A percentile compares a stretch with the other conserved stretches of the same genome.
These are phyloP conservation scores for Forbesichthys agassizii DNA, from an alignment of 2,113 vertebrate species.

Conservation along the genomic window DNA sequence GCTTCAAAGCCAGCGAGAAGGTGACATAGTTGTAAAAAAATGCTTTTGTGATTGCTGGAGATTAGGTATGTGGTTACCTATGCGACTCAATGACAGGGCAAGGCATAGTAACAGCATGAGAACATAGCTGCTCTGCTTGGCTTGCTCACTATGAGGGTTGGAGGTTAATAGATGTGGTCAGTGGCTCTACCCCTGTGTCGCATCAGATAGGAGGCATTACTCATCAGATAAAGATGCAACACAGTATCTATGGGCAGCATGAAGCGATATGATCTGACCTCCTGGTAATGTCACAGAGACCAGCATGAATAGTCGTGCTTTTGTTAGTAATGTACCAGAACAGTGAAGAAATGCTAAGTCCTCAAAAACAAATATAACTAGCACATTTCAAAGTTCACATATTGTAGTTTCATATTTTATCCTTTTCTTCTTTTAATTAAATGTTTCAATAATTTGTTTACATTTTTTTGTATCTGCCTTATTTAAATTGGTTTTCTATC, in stretches of 20 bases:
- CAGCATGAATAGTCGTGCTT: slow-evolving; percentile 23
- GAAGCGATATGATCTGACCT: slow-evolving; percentile 53
- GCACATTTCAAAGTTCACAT: too few species aligned
- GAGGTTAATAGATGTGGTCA: slow-evolving; percentile 47
- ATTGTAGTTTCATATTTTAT: too few species aligned
- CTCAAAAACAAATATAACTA: not conserved
- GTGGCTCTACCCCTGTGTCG: slow-evolving; percentile 45
- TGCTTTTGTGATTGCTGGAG: slow-evolving; percentile 61
- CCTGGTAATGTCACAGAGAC: slow-evolving; percentile 20
- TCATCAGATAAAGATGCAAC: slow-evolving; percentile 36
- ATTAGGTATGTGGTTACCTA: slow-evolving; percentile 43
- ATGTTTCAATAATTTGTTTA: too few species aligned
- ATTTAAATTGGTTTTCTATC: too few species aligned
- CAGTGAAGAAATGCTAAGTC: slow-evolving; percentile 29
- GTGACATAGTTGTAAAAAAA: slow-evolving; percentile 64
- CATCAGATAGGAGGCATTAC: slow-evolving; percentile 57
- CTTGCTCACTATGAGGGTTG: slow-evolving; percentile 43
- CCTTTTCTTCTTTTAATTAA: too few species aligned
- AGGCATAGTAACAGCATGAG: slow-evolving; percentile 52
- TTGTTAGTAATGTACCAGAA: slow-evolving; percentile 36
- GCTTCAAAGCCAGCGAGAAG: slow-evolving; percentile 56
- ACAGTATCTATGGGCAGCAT: not conserved
- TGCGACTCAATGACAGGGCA: slow-evolving; percentile 52
- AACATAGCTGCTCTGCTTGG: slow-evolving; percentile 47
- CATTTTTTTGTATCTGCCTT: too few species aligned